Evolutionary conservation across 1,140 invertebrate genomes (phyloP).

Genomic region (Diploscapter pachys): DNA sequence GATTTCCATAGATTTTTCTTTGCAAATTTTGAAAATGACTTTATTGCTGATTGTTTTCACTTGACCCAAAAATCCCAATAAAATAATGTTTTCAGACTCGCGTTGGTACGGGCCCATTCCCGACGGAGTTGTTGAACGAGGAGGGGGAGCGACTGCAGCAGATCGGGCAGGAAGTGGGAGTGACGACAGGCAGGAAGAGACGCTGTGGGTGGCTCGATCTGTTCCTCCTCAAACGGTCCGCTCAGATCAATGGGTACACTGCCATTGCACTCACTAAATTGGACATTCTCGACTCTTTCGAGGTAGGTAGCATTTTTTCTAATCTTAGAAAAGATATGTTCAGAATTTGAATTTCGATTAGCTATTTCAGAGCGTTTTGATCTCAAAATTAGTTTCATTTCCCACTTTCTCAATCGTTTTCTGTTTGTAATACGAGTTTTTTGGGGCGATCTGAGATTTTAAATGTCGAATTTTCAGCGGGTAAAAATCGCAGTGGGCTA

Average conservation of each 20-base stretch:
- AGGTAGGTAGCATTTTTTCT: slow-evolving; percentile 59
- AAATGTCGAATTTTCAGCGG: no score
- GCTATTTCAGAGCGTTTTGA: no score
- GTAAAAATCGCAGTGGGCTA: slow-evolving; percentile 74
- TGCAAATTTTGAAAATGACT: no score
- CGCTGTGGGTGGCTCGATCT: slow-evolving; percentile 95
- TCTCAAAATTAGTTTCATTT: no score
- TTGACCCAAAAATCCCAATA: no score
- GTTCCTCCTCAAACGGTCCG: slow-evolving; percentile 81
- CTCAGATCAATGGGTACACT: slow-evolving; percentile 88
- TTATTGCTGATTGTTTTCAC: no score
- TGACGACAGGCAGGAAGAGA: slow-evolving; percentile 87
- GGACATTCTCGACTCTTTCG: slow-evolving; percentile 87
- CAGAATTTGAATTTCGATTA: no score
- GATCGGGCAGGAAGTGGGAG: slow-evolving; percentile 85
- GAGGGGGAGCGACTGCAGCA: slow-evolving; percentile 75
- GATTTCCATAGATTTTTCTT: no score
- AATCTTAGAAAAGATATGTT: no score
- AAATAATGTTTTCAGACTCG: slow-evolving; percentile 69
- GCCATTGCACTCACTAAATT: slow-evolving; percentile 86
- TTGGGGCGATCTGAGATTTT: no score
- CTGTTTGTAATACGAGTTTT: no score
- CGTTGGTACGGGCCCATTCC: slow-evolving; percentile 95
- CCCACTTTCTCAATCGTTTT: no score
- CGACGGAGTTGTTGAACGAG: slow-evolving; percentile 72